Conservation (phyloP, 2,113 vertebrate species). For the Carollia perspicillata region DNA sequence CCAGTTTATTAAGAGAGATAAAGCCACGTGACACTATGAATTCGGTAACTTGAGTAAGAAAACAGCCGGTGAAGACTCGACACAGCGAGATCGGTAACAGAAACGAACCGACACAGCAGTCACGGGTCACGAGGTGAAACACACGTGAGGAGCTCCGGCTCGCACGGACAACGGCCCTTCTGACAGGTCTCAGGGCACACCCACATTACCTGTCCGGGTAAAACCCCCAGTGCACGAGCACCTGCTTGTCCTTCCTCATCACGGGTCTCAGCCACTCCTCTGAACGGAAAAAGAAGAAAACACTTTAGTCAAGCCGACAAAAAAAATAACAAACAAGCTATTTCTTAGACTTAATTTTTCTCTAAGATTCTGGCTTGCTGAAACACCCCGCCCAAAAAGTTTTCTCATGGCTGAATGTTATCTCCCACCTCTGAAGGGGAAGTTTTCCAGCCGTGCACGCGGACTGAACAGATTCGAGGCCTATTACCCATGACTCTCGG, state of each 20-base stretch:
- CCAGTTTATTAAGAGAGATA: neutral
- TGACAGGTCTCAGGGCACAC: neutral
- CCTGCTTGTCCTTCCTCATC: conserved; percentile 96
- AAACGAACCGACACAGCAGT: neutral
- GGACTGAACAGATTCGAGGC: neutral
- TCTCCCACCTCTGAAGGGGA: neutral
- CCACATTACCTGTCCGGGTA: conserved; percentile 88
- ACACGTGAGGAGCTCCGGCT: neutral
- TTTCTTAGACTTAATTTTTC: neutral
- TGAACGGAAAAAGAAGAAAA: conserved; percentile 74
- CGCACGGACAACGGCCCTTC: neutral
- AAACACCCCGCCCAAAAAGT: no score
- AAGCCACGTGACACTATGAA: neutral
- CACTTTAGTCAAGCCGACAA: neutral
- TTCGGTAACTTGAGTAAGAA: neutral
- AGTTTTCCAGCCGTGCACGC: neutral
- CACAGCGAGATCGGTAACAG: neutral
- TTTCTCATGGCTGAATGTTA: neutral
- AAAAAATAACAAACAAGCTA: neutral
- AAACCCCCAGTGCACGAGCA: conserved; percentile 96
- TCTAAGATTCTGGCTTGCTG: neutral
- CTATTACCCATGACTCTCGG: neutral
- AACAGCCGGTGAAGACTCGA: neutral
- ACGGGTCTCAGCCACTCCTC: conserved; percentile 98
- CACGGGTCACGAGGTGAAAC: neutral